Base-by-base conservation (phyloP, 1,140 invertebrate species). In the Leptestheria dahalacensis region DNA sequence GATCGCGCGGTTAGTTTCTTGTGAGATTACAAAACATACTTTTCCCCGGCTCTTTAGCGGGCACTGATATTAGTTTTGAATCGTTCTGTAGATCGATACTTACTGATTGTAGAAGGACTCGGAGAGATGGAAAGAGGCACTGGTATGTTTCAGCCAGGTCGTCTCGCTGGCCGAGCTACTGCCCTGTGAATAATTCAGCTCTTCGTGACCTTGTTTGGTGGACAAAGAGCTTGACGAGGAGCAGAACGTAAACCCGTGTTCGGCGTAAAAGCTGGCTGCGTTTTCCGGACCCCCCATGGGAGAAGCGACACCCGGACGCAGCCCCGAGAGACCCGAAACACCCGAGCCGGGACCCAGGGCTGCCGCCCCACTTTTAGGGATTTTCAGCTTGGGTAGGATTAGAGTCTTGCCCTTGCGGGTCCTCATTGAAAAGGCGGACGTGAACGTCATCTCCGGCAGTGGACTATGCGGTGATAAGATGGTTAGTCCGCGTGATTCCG, bases 381-480 rank as follows among this genome's bases (percentile, higher is more conserved):
- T 73, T 61, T 85, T 81, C 65, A 86, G 76, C 73, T 81, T 83
- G 55, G 84, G 84, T 65, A 86, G 72, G 28, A 85, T 82, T 69
- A 84, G 79, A 41, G 82, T 81, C 68, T 82, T 84, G 71, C 82
- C 84, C 62, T 80, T 73, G 48, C 82, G 73, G 3, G 78, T 78
- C 56, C 81, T 79, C 58, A 84, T 75, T 0, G 73, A 47, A 29
- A 56, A 56, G 28, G 53, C 28, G 21, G 53, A 56, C 12, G 26
- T 33, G 20, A 33, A 56, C 18, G 53, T 56, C 53, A 56, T 20
- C 41, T 56, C 53, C 24, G 53, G 53, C 26, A 56, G 23, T 9
- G 53, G 53, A 56, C 53, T 56, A 15, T 56, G 53, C 2, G 53
- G 53, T 9, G 53, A 56, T 0, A 56, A 41, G 41, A 56, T 56